Conservation (phyloP, 1,140 invertebrate genomes). For the Meloidogyne hapla region DNA sequence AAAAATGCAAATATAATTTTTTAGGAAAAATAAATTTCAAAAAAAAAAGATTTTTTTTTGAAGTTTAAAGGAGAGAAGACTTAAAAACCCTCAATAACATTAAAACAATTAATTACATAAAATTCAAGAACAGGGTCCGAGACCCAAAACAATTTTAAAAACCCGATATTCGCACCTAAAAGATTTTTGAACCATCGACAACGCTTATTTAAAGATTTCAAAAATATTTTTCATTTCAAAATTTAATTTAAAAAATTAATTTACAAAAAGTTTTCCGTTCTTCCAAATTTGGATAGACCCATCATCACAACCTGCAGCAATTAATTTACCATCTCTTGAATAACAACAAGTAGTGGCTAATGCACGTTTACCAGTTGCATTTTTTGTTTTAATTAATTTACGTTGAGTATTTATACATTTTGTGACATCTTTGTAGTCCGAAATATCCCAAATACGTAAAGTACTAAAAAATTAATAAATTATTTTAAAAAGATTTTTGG, state of each 20-base stretch:
- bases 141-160: too few species aligned
- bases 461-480: slow-evolving; percentile 71
- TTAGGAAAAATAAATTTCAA: neutral
- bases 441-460: slow-evolving; percentile 82
- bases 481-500: neutral
- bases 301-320: slow-evolving; percentile 87
- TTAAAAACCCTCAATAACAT: too few species aligned
- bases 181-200: too few species aligned
- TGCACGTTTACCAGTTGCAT: slow-evolving; percentile 82
- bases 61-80: too few species aligned
- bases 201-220: too few species aligned
- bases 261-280: slow-evolving; percentile 73
- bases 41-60: too few species aligned
- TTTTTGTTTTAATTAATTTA: slow-evolving; percentile 82
- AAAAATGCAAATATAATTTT: neutral
- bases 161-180: too few species aligned
- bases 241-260: slow-evolving; percentile 29
- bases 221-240: too few species aligned
- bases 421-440: slow-evolving; percentile 70
- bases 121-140: too few species aligned
- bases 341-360: slow-evolving; percentile 81
- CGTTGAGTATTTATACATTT: slow-evolving; percentile 72
- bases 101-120: too few species aligned
- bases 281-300: slow-evolving; percentile 98
- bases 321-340: slow-evolving; percentile 81